Conservation (phyloP, 2,888 invertebrate genomes). For the Nomada fabriciana region DNA sequence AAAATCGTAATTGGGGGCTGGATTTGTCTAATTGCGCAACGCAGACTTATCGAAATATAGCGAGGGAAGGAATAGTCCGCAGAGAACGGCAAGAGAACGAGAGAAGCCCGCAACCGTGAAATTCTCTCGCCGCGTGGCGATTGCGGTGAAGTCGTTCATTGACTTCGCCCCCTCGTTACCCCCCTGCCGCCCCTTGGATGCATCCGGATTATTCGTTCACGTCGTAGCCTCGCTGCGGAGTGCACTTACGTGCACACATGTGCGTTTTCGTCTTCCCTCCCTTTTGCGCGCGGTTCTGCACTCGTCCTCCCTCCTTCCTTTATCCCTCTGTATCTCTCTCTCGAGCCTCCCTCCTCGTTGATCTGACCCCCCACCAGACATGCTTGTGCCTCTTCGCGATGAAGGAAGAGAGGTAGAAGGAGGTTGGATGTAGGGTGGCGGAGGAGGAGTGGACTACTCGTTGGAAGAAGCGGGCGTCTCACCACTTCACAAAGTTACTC, state of each 20-base stretch:
- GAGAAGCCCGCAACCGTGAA: slow-evolving; percentile 63
- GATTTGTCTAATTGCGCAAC: no score
- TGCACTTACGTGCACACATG: slow-evolving; percentile 54
- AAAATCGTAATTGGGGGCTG: no score
- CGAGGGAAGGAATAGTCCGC: background rate
- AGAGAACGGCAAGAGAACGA: background rate
- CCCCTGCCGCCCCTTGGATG: slow-evolving; percentile 31
- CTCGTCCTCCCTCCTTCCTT: background rate
- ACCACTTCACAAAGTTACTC: slow-evolving; percentile 64
- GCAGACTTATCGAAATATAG: no score
- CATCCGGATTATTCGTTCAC: slow-evolving; percentile 69
- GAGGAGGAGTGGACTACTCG: slow-evolving; percentile 49
- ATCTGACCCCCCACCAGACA: slow-evolving; percentile 23
- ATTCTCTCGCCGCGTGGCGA: slow-evolving; percentile 64
- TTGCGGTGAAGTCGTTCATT: slow-evolving; percentile 66
- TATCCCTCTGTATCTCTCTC: background rate
- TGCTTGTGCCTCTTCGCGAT: slow-evolving; percentile 27
- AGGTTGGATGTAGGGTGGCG: background rate
- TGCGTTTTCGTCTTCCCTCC: slow-evolving; percentile 36
- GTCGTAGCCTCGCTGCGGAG: slow-evolving; percentile 54
- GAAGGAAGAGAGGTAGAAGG: slow-evolving; percentile 48
- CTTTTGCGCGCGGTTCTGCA: background rate
- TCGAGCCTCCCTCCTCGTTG: slow-evolving; percentile 19
- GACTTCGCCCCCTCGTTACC: slow-evolving; percentile 49
- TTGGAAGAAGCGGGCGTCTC: slow-evolving; percentile 58